These are phyloP conservation scores for Eurystomus gularis DNA, from an alignment of 2,113 vertebrate species.

Conservation along the genomic window DNA sequence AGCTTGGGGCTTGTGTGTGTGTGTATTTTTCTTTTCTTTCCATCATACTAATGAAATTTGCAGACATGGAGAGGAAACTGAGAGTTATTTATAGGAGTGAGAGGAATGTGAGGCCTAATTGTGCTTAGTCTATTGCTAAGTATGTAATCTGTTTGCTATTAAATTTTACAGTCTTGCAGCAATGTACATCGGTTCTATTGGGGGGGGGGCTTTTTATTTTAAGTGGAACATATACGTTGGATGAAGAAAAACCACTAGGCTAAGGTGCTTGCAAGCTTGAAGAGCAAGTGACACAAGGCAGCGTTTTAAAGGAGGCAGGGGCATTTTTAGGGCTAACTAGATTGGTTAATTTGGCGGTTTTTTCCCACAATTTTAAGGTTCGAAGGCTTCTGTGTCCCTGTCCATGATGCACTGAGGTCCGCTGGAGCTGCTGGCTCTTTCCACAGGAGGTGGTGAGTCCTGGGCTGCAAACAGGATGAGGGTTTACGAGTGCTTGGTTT, in stretches of 20 bases:
- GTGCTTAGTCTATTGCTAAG: conserved; percentile 88
- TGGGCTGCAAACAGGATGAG: fast-evolving
- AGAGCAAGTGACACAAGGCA: conserved; percentile 16
- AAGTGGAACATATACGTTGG: conserved; percentile 56
- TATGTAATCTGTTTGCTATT: conserved; percentile 84
- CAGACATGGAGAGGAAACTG: conserved; percentile 88
- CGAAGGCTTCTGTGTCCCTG: neutral
- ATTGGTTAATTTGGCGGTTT: neutral
- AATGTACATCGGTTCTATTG: conserved; percentile 48
- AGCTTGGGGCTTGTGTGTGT: neutral
- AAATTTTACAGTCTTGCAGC: conserved; percentile 77
- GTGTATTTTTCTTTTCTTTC: conserved; percentile 74
- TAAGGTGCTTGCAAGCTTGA: neutral
- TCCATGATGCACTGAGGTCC: neutral
- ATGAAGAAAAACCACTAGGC: conserved; percentile 17
- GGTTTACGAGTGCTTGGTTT: neutral
- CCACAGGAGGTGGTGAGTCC: neutral
- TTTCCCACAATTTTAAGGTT: neutral
- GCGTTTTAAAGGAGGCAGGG: neutral
- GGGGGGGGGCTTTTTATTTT: conserved; percentile 1
- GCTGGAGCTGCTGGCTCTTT: neutral
- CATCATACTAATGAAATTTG: conserved; percentile 88
- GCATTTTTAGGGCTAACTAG: neutral
- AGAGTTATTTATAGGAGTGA: conserved; percentile 91
- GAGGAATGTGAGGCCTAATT: conserved; percentile 90